Percentiles rank a stretch among this genome's conserved stretches.
Conservation (phyloP, 2,888 invertebrate species). For the Phyto melanocephala region DNA sequence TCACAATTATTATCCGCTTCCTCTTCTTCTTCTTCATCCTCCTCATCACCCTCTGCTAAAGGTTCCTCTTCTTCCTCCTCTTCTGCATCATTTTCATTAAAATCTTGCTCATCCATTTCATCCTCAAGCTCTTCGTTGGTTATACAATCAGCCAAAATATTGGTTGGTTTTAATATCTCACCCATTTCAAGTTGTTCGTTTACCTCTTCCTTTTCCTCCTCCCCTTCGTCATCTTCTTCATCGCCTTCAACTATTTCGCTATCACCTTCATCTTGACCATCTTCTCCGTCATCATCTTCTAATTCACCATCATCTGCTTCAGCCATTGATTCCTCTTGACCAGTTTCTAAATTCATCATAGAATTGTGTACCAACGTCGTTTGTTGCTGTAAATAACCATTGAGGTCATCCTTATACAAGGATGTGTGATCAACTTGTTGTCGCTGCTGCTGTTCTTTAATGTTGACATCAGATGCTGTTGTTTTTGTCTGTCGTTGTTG, state of each 20-base stretch:
- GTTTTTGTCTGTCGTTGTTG: conserved; percentile 14
- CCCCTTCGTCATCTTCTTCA: background rate
- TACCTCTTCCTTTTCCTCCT: background rate
- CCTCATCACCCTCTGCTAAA: conserved; percentile 46
- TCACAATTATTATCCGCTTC: conserved; percentile 26
- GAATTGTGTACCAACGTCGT: conserved; percentile 91
- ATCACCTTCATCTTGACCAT: conserved; percentile 1
- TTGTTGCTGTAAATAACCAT: conserved; percentile 93
- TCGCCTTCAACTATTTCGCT: conserved; percentile 1
- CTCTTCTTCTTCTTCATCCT: conserved; percentile 29
- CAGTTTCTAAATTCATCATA: conserved; percentile 81
- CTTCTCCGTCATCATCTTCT: conserved; percentile 20
- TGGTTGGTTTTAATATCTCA: conserved; percentile 14
- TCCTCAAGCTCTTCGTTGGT: conserved; percentile 17
- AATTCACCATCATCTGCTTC: conserved; percentile 46
- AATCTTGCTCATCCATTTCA: conserved; percentile 34
- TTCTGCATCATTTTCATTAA: conserved; percentile 36
- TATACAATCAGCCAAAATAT: conserved; percentile 18
- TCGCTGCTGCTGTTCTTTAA: conserved; percentile 39
- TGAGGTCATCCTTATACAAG: conserved; percentile 91
- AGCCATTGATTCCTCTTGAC: conserved; percentile 18
- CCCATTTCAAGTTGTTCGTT: background rate
- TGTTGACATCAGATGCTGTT: conserved; percentile 47
- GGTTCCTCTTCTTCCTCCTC: conserved; percentile 15
- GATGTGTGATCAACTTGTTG: conserved; percentile 54